Evolutionary conservation across 1,140 invertebrate species (phyloP).

Genomic region (Drosophila subpulchrella): DNA sequence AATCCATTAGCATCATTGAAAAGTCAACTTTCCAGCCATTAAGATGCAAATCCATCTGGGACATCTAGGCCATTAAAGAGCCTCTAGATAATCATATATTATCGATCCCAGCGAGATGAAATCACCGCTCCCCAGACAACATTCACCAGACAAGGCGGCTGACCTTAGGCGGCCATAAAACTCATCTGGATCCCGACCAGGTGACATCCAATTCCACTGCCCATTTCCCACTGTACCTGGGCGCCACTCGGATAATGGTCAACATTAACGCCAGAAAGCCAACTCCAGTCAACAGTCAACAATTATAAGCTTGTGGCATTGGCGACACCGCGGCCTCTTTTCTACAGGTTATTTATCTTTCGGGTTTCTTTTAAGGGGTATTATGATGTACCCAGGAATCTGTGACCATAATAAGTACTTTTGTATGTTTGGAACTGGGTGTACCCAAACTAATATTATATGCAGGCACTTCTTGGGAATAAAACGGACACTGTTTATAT

Average conservation of each 20-base stretch:
- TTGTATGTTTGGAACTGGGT: neutral
- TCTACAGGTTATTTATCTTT: constrained; percentile 43
- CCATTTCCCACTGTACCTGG: constrained; percentile 36
- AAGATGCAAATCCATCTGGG: constrained; percentile 22
- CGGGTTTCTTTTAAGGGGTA: neutral
- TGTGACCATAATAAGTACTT: neutral
- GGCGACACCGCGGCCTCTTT: constrained; percentile 50
- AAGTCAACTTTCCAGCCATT: constrained; percentile 25
- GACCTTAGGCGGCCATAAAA: constrained; percentile 20
- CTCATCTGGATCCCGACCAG: constrained; percentile 8
- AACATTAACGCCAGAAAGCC: constrained; percentile 3
- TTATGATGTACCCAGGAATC: neutral
- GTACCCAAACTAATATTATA: no score
- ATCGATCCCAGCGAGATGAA: neutral
- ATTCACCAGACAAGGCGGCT: constrained; percentile 12
- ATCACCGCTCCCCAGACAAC: constrained; percentile 32
- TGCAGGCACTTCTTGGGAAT: no score
- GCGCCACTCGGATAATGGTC: constrained; percentile 24
- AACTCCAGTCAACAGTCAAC: constrained; percentile 13
- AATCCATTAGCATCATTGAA: neutral
- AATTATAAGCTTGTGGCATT: constrained; percentile 27
- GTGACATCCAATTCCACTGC: constrained; percentile 4
- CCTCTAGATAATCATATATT: neutral
- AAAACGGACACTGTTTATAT: no score
- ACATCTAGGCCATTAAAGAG: constrained; percentile 22